phyloP scores from a whole-genome alignment of 2,113 vertebrate genomes.

The Stictonetta naevosa region DNA sequence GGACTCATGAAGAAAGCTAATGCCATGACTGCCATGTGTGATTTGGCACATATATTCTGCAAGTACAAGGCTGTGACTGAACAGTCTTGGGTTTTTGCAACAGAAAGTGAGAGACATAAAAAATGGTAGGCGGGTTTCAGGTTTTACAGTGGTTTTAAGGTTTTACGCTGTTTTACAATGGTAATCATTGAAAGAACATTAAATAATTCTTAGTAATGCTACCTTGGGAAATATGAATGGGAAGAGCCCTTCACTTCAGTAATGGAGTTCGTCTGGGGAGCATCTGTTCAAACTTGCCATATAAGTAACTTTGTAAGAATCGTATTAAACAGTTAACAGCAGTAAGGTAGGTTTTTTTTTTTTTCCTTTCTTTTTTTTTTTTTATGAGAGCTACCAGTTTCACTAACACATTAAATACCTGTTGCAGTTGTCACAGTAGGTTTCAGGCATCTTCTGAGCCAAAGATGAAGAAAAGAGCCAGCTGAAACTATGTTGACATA shows the following conservation, averaged over 20 bases:
- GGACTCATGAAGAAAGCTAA: background rate
- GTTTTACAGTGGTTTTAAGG: background rate
- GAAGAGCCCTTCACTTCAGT: background rate
- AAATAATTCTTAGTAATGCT: background rate
- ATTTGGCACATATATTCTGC: slow-evolving; percentile 3
- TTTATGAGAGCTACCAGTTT: background rate
- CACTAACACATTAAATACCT: background rate
- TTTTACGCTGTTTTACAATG: background rate
- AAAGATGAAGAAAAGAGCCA: slow-evolving; percentile 4
- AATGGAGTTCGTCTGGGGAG: background rate
- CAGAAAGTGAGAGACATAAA: background rate
- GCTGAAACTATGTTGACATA: background rate
- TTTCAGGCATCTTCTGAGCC: slow-evolving; percentile 7
- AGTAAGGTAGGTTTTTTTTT: background rate
- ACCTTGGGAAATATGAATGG: background rate
- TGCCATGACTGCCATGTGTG: background rate
- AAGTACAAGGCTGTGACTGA: slow-evolving; percentile 26
- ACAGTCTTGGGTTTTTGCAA: slow-evolving; percentile 8
- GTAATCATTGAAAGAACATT: background rate
- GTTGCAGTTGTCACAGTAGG: background rate
- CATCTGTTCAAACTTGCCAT: background rate
- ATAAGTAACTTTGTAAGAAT: background rate
- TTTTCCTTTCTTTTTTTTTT: background rate
- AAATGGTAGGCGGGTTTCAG: background rate
- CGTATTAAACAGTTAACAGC: background rate